phyloP scores from a whole-genome alignment of 2,113 vertebrate species.

The Crypturellus undulatus region DNA sequence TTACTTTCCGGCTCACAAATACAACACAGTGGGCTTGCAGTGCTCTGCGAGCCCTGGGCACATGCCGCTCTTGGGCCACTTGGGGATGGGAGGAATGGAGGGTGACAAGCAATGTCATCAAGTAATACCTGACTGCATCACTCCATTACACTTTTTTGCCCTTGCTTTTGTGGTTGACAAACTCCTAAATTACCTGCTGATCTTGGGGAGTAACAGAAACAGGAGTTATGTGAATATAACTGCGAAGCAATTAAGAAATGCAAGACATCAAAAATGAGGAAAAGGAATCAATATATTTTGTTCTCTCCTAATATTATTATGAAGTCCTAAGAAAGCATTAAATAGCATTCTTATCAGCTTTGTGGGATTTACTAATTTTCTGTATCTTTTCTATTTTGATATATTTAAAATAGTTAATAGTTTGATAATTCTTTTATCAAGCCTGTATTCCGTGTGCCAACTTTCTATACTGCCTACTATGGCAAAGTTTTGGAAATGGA shows the following conservation, averaged over 20 bases:
- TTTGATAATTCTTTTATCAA: not conserved
- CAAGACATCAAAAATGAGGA: not conserved
- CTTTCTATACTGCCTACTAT: not conserved
- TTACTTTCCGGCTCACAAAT: slow-evolving; percentile 63
- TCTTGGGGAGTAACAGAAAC: not conserved
- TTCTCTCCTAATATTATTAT: not conserved
- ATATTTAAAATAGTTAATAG: not conserved
- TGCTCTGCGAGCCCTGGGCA: not conserved
- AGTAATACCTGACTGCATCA: not conserved
- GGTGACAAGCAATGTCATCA: not conserved
- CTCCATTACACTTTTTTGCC: not conserved
- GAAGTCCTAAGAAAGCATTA: not conserved
- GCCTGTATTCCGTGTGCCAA: not conserved
- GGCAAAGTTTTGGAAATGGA: not conserved
- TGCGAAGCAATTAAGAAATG: not conserved
- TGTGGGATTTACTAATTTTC: not conserved
- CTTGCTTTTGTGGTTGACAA: slow-evolving; percentile 8
- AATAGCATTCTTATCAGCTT: not conserved
- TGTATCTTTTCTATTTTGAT: not conserved
- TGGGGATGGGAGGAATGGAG: not conserved
- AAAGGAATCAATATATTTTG: not conserved
- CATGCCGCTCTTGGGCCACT: not conserved
- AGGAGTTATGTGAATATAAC: not conserved
- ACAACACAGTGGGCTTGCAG: slow-evolving; percentile 16
- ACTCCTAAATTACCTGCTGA: slow-evolving; percentile 20